Evolutionary conservation across 2,113 vertebrate species (phyloP).

Genomic region (Narcine bancroftii): DNA sequence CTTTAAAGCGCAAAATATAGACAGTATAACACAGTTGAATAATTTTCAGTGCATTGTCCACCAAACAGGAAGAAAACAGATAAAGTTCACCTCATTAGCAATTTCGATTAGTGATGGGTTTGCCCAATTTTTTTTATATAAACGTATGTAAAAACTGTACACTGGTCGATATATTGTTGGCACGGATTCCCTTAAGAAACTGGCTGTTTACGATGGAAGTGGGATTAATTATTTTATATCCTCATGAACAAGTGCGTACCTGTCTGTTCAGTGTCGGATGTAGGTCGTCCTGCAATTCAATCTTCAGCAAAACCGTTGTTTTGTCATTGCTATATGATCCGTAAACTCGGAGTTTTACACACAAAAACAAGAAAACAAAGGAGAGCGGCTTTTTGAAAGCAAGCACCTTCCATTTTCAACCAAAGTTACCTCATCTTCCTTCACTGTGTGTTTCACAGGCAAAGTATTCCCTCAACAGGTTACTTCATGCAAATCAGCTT

Average conservation of each 20-base stretch:
- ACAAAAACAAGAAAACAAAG: constrained; percentile 12
- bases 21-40: background rate
- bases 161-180: background rate
- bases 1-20: background rate
- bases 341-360: background rate
- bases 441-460: background rate
- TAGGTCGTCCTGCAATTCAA: constrained; percentile 12
- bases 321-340: background rate
- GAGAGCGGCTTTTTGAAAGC: background rate
- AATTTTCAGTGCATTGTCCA: background rate
- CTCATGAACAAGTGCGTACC: constrained; percentile 1
- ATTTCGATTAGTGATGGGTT: background rate
- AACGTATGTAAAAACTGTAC: background rate
- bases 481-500: constrained; percentile 9
- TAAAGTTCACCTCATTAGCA: background rate
- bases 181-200: background rate
- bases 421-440: background rate
- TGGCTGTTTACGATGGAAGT: background rate
- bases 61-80: background rate
- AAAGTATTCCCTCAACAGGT: no score
- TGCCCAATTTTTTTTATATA: background rate
- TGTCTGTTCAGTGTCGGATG: background rate
- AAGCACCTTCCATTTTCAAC: background rate
- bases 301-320: background rate
- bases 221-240: background rate